These are phyloP conservation scores for Heteractis magnifica DNA, from an alignment of 92 coral and sea anemone species.

Conservation along the genomic window DNA sequence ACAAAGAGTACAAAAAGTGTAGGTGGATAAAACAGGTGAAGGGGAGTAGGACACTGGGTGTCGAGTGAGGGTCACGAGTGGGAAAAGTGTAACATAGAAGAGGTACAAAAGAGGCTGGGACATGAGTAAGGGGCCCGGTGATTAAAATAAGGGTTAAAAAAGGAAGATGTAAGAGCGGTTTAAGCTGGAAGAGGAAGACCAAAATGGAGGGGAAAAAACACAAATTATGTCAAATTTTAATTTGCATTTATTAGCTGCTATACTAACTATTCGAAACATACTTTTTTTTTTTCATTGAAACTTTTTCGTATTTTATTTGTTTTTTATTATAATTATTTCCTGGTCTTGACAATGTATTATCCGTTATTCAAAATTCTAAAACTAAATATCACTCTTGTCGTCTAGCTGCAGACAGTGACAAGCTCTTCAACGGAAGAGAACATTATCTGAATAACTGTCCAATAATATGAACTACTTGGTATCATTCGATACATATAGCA, in stretches of 20 bases:
- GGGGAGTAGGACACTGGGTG: neutral
- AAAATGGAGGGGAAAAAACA: too few species aligned
- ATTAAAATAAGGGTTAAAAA: neutral
- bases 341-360: neutral
- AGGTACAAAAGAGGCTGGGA: neutral
- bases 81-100: neutral
- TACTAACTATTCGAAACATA: too few species aligned
- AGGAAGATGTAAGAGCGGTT: too few species aligned
- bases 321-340: neutral
- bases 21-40: neutral
- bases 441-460: neutral
- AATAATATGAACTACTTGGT: neutral
- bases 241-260: too few species aligned
- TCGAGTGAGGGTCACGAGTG: neutral
- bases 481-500: neutral
- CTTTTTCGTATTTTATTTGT: neutral
- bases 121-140: neutral
- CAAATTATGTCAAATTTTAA: too few species aligned
- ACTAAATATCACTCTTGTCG: neutral
- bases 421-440: slow-evolving; percentile 4
- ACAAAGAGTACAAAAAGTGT: neutral
- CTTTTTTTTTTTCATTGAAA: too few species aligned
- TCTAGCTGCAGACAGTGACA: neutral
- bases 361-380: neutral
- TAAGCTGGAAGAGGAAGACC: too few species aligned